phyloP scores from a whole-genome alignment of 2,113 vertebrate genomes.

The Melanocharis versteri region DNA sequence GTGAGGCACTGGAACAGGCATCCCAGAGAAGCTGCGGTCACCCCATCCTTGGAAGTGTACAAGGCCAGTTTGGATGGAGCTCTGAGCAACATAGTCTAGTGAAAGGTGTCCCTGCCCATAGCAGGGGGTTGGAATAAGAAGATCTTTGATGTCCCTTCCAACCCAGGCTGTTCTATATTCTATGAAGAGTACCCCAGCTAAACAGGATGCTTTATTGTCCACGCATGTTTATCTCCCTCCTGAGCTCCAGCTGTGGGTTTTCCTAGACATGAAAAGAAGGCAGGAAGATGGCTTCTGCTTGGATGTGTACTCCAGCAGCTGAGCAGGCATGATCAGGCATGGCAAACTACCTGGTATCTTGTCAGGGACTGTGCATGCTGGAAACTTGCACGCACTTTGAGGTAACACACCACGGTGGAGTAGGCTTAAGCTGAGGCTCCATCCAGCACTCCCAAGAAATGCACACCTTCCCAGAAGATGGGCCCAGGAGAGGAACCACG shows the following conservation, averaged over 20 bases:
- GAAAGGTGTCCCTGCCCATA: background rate
- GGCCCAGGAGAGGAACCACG: background rate
- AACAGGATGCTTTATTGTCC: background rate
- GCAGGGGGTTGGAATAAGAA: background rate
- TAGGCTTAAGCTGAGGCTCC: background rate
- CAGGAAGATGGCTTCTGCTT: background rate
- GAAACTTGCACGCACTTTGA: background rate
- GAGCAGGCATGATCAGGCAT: background rate
- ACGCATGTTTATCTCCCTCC: background rate
- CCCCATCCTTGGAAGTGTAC: too few relatives aligned
- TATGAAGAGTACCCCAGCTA: background rate
- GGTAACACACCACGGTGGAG: fast-evolving
- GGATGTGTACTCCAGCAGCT: background rate
- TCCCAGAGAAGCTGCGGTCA: background rate
- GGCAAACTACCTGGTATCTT: background rate
- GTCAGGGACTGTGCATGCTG: background rate
- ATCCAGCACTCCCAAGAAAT: background rate
- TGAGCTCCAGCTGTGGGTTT: background rate
- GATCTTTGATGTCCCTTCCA: background rate
- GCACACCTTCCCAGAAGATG: background rate
- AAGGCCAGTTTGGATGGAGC: background rate
- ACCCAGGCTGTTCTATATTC: background rate
- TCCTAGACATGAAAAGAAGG: background rate
- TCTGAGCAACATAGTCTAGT: background rate
- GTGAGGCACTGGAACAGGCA: background rate